A percentile compares a stretch with the other conserved stretches of the same genome.
Evolutionary conservation across 1,140 invertebrate genomes (phyloP).

Genomic region (Bombyx mandarina): DNA sequence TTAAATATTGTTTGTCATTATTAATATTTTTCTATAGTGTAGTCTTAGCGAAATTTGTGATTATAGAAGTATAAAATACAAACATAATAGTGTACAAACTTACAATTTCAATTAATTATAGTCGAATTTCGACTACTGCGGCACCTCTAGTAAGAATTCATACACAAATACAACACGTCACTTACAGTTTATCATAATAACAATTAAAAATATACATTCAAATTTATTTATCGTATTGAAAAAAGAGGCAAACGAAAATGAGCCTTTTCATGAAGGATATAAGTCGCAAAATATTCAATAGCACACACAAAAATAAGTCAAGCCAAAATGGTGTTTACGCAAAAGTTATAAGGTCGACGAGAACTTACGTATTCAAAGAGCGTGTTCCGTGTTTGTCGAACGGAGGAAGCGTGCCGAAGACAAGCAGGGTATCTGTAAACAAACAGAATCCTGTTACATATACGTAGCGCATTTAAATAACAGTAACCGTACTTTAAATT

Average conservation of each 20-base stretch:
- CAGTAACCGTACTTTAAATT: conserved; percentile 4
- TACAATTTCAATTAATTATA: no score
- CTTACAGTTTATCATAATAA: no score
- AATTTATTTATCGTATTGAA: not conserved
- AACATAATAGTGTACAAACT: no score
- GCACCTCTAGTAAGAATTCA: no score
- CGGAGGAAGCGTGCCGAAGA: conserved; percentile 23
- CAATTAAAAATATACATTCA: no score
- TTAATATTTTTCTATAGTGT: no score
- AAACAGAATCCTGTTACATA: conserved; percentile 20
- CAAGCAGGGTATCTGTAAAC: conserved; percentile 39
- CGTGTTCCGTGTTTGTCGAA: conserved; percentile 20
- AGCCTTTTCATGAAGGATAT: conserved; percentile 4
- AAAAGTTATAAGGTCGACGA: conserved; percentile 13
- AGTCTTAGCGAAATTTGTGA: no score
- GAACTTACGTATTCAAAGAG: conserved; percentile 25
- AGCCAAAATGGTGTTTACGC: conserved; percentile 7
- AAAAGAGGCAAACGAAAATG: conserved; percentile 6
- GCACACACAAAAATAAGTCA: not conserved
- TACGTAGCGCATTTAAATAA: no score
- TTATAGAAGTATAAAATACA: no score
- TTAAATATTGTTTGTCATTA: no score
- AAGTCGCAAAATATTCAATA: conserved; percentile 17
- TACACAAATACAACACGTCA: no score
- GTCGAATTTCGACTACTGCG: no score